Base-by-base conservation (phyloP, 2,888 invertebrate species). In the Ormyrus thymus region DNA sequence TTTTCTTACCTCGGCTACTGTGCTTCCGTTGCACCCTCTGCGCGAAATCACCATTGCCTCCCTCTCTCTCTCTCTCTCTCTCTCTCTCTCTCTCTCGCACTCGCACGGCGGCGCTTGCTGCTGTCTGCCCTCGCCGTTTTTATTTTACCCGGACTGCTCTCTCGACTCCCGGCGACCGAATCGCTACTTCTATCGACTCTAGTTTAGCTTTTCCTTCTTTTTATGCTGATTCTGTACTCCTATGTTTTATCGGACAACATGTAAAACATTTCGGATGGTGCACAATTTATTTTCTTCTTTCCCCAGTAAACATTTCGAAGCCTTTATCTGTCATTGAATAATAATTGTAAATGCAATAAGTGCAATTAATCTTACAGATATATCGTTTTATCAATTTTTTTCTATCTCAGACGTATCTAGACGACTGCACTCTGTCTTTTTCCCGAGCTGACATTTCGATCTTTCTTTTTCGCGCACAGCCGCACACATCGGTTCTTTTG, bases 31-130 rank as follows among this genome's bases (percentile, higher is more conserved):
- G n/a, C 13, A 50, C 13, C 50, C 43, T 53, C 15, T 9, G 66
- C 59, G 66, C 66, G 51, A 66, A 75, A 75, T 75, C 66, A 66
- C 66, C 74, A 55, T 66, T 64, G 11, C 53, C 3, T 9, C 10
- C 62, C 62, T 56, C 45, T 46, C 56, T 11, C 48, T 29, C 9
- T 56, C 65, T 65, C 65, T 43, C 65, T 7, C 15, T 46, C 50
- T 10, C 15, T 56, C 45, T 46, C 56, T 11, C 48, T 29, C 9
- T 56, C 65, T 65, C 65, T 43, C 65, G 7, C 15, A 13, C 50
- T 10, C 15, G n/a, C n/a, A n/a, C 4, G 29, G 29, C 29, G 29
- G 53, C 55, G 13, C 53, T 68, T 53, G 11, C 53, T 4, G 11
- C 29, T 13, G 1, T 11, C 46, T 29, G 29, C 29, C 11, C 53